Percentiles rank a stretch among this genome's conserved stretches.
Conservation (phyloP, 1,140 invertebrate species). For the Homarus americanus region DNA sequence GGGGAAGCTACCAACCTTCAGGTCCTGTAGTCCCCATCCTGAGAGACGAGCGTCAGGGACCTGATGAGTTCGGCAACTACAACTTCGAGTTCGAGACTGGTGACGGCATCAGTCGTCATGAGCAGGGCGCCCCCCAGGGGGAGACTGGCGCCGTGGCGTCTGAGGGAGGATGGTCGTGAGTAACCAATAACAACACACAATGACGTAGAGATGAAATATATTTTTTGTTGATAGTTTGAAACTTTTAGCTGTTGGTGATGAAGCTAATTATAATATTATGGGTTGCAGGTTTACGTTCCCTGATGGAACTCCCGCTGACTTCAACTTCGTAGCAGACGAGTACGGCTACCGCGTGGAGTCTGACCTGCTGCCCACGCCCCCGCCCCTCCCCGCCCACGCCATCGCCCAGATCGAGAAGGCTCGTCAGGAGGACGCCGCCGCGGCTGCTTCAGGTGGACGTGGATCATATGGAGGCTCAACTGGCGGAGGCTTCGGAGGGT, state of each 20-base stretch:
- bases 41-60: constrained; percentile 40
- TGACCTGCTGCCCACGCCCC: constrained; percentile 30
- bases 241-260: background rate
- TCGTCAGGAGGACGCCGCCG: constrained; percentile 27
- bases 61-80: constrained; percentile 41
- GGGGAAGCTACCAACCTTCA: background rate
- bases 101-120: constrained; percentile 32
- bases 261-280: background rate
- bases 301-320: constrained; percentile 3
- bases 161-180: constrained; percentile 40
- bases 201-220: background rate
- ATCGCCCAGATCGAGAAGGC: constrained; percentile 37
- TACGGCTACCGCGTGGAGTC: constrained; percentile 40
- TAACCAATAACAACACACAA: background rate
- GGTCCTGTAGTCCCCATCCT: constrained; percentile 36
- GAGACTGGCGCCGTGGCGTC: background rate
- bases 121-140: constrained; percentile 35
- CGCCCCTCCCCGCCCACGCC: constrained; percentile 40
- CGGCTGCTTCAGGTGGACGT: background rate
- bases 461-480: too few species aligned
- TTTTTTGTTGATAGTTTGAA: background rate
- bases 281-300: constrained; percentile 31
- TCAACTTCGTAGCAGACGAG: constrained; percentile 53
- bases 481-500: too few species aligned
- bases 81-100: constrained; percentile 53